Percentiles rank a stretch among this genome's conserved stretches.
Conservation (phyloP, 2,113 vertebrate species). For the Tichodroma muraria region DNA sequence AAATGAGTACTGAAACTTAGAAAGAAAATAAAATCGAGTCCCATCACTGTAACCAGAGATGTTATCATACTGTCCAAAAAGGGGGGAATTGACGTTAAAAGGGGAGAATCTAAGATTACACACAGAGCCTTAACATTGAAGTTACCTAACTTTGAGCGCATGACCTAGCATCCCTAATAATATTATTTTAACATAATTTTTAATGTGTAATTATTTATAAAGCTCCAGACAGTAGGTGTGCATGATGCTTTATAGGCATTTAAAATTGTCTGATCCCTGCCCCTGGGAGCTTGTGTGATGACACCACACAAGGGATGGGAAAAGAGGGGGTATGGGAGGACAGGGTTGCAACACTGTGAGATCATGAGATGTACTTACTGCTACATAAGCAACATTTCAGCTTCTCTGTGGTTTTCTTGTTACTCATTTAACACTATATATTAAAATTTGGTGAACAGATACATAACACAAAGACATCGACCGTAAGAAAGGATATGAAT, state of each 20-base stretch:
- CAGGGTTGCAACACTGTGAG: constrained; percentile 57
- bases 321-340: constrained; percentile 58
- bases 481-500: constrained; percentile 24
- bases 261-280: constrained; percentile 51
- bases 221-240: constrained; percentile 39
- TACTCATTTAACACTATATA: constrained; percentile 63
- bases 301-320: constrained; percentile 53
- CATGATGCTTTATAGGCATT: constrained; percentile 23
- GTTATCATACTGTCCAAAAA: background rate
- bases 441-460: constrained; percentile 61
- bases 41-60: background rate
- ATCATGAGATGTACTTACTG: constrained; percentile 57
- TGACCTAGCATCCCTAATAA: constrained; percentile 15
- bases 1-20: background rate
- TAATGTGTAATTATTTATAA: constrained; percentile 49
- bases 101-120: background rate
- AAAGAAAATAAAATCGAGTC: background rate
- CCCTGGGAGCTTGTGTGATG: constrained; percentile 45
- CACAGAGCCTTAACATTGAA: background rate
- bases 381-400: constrained; percentile 62
- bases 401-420: constrained; percentile 60
- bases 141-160: background rate
- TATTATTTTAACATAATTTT: constrained; percentile 37
- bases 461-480: constrained; percentile 50
- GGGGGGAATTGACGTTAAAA: background rate